phyloP scores from a whole-genome alignment of 2,797 vertebrate species.

The Chelidonichthys spinosus region DNA sequence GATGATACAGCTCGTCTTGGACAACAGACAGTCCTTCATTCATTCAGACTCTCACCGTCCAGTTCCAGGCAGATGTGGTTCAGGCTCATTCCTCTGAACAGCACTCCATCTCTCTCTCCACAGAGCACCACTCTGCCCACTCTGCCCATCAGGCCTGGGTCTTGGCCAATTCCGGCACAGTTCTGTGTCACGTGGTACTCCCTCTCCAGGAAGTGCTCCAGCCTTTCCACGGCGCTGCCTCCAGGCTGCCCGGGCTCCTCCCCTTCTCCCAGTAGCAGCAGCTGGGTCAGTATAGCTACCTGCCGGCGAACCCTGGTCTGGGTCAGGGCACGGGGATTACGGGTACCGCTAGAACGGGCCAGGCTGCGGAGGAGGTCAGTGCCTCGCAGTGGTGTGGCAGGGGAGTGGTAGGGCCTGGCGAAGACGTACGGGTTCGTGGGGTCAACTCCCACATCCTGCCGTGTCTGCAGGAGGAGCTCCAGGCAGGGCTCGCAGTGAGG shows the following conservation, averaged over 20 bases:
- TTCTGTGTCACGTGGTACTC: constrained; percentile 88
- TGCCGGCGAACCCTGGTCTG: constrained; percentile 85
- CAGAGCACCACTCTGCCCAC: constrained; percentile 86
- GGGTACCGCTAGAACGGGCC: constrained; percentile 85
- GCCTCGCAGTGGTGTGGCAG: constrained; percentile 85
- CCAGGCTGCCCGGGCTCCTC: constrained; percentile 80
- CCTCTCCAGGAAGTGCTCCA: constrained; percentile 85
- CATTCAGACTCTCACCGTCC: constrained; percentile 79
- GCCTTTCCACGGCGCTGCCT: constrained; percentile 76
- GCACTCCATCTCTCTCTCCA: constrained; percentile 86
- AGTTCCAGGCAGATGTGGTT: constrained; percentile 88
- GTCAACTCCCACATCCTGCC: constrained; percentile 85
- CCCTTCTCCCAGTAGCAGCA: constrained; percentile 85
- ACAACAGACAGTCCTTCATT: constrained; percentile 15
- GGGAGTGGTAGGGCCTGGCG: constrained; percentile 86
- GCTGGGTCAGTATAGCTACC: constrained; percentile 87
- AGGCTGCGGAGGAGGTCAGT: constrained; percentile 85
- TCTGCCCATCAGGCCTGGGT: constrained; percentile 86
- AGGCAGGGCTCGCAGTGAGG: constrained; percentile 86
- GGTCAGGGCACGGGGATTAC: constrained; percentile 84
- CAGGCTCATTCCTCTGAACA: constrained; percentile 88
- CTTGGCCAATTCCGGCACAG: constrained; percentile 84
- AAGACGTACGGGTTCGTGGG: constrained; percentile 84
- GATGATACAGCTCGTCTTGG: neutral
- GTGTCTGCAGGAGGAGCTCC: constrained; percentile 85